Base-by-base conservation (phyloP, 2,888 invertebrate genomes). In the Silvanus unidentatus region DNA sequence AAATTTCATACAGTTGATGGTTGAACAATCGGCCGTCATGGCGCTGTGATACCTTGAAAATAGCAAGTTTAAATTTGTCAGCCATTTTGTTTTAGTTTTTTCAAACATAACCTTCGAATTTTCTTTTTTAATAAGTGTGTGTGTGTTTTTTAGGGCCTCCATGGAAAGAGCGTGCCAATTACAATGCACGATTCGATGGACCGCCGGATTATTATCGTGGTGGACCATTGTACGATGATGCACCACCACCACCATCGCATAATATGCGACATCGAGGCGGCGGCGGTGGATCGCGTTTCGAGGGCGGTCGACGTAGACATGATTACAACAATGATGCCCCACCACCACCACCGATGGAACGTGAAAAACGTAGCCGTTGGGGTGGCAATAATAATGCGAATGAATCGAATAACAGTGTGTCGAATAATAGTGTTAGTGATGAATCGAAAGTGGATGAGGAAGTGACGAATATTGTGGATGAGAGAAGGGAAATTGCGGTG, bases 141-240 rank as follows among this genome's bases (percentile, higher is more conserved):
- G n/a, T n/a, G n/a, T n/a, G n/a, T n/a, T n/a, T n/a, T 27, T 42
- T 51, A 64, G 65, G 61, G 34, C 54, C 57, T 1, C 59, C 59
- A 40, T 77, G 75, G 77, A 73, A 49, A 69, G 74, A 48, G 63
- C 70, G 44, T 36, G 48, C 48, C n/a, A 71, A 52, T 29, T 59
- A 55, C 46, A 69, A 54, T 48, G 59, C 54, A 40, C 60, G 59
- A 12, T 62, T 62, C 42, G 65, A 63, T n/a, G 64, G 62, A 4
- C 66, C 64, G n/a, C 62, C 60, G 12, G 64, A 60, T 35, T 59
- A 59, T 38, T 55, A 53, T 34, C 63, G 68, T 5, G 65, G 63
- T n/a, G 55, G 57, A 15, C 54, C 55, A 22, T 46, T 57, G 22
- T 63, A 53, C 41, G 59, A 59, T 13, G 57, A 58, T 5, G 45